Base-by-base conservation (phyloP, 2,888 invertebrate species). In the Amiota mariae region DNA sequence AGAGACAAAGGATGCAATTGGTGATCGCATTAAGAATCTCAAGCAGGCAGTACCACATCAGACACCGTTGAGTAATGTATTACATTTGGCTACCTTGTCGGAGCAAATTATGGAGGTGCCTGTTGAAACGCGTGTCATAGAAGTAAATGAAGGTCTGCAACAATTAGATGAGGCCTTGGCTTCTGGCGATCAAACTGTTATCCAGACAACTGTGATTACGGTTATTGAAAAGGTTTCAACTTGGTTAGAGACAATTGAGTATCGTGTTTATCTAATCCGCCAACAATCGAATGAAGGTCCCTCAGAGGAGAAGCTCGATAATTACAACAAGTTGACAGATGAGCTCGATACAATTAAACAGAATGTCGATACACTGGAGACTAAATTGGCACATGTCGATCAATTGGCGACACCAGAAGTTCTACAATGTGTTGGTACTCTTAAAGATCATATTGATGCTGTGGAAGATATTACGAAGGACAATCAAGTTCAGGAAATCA, bases 231-330 rank as follows among this genome's bases (percentile, higher is more conserved):
- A 94, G 0, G 94, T 97, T 59, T 95, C 95, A 0, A 94, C 94
- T 13, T 96, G 96, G 95, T 88, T 97, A 61, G 95, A 96, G 90
- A 95, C 94, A 46, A 95, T 96, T 75, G 95, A 96, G 87, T 95
- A 95, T 80, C 93, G 93, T 81, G 94, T 96, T 66, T 94, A 93
- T 81, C 87, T 93, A 36, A 92, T 92, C 75, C 87, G 91, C n/a
- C 92, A 92, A 79, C 91, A 92, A 87, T 91, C 91, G 0, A 90
- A 90, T 20, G 91, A 92, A 67, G 92, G 92, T 12, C 92, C 92
- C 1, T 91, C 93, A n/a, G 91, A 92, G 81, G 92, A 92, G 76
- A 91, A 93, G 76, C 89, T 94, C 8, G 88, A 91, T 77, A 91
- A 92, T 79, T 92, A 95, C 64, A 92, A 92, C 78, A 91, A 93